Percentiles rank a stretch among this genome's conserved stretches.
Conservation (phyloP, 2,113 vertebrate species). For the Syngnathoides biaculeatus region DNA sequence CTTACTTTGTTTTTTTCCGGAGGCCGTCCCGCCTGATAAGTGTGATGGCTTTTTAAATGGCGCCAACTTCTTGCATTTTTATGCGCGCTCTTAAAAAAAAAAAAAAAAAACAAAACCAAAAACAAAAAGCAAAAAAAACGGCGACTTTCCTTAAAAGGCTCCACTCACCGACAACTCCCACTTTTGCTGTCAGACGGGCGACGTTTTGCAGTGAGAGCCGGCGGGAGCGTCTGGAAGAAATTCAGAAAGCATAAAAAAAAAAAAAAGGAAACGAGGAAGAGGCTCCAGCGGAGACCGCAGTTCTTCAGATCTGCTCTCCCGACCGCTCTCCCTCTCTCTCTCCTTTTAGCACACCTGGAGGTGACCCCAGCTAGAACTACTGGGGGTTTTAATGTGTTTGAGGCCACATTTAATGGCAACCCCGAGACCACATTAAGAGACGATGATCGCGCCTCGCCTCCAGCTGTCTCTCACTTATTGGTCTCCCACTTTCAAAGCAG, state of each 20-base stretch:
- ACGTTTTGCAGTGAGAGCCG: conserved; percentile 24
- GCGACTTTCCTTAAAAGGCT: conserved; percentile 45
- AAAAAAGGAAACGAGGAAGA: background rate
- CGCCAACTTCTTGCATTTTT: conserved; percentile 49
- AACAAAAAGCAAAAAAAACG: no score
- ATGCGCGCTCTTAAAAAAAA: conserved; percentile 50
- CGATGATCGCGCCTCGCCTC: conserved; percentile 20
- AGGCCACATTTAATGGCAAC: conserved; percentile 43
- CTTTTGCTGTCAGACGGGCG: conserved; percentile 31
- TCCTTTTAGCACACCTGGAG: conserved; percentile 40
- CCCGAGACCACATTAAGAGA: conserved; percentile 42
- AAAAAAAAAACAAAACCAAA: background rate
- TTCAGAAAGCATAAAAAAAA: conserved; percentile 2
- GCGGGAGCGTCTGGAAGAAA: conserved; percentile 13
- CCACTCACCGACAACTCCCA: conserved; percentile 22
- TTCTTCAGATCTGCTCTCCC: conserved; percentile 1
- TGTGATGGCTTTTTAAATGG: conserved; percentile 53
- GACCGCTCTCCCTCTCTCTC: background rate
- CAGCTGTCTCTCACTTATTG: conserved; percentile 11
- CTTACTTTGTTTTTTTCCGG: conserved; percentile 34
- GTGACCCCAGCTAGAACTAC: conserved; percentile 38
- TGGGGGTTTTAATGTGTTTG: conserved; percentile 41
- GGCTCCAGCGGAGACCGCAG: background rate
- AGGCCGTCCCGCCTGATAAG: conserved; percentile 40
- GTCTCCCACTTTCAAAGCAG: background rate